Base-by-base conservation (phyloP, 2,888 invertebrate genomes). In the Gryllus longicercus region DNA sequence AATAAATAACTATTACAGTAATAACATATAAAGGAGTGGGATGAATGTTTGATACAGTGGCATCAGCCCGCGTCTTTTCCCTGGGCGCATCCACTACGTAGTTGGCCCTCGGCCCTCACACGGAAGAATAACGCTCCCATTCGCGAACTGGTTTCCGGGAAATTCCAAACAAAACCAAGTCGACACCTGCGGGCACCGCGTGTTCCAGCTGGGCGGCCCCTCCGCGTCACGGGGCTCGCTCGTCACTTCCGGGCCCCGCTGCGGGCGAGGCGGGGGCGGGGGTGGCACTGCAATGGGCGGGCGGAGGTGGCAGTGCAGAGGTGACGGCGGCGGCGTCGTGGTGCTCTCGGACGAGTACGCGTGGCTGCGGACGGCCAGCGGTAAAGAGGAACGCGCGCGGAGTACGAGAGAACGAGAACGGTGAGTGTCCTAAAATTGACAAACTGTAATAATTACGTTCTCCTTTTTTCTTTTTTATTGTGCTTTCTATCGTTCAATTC, bases 141-240 rank as follows among this genome's bases (percentile, higher is more conserved):
- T 63, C 3, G 63, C 14, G 63, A 14, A n/a, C 63, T 63, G 14
- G 63, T 14, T 63, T 63, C 63, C 63, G 63, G 63, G 63, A 63
- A 63, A 63, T n/a, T 63, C 63, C 14, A 63, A 63, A 63, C 63
- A 63, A 63, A 63, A 63, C 63, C 63, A 14, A 0, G 16, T 16
- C 63, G 16, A 2, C 63, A 63, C 63, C 63, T 63, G 63, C 63
- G 63, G 63, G 63, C 63, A 14, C 16, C 63, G n/a, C 12, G 63
- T 63, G 63, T 63, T 63, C 16, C 63, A 18, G 63, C 63, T 14
- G 8, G n/a, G 63, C n/a, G 63, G 63, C 63, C 63, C 63, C n/a
- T n/a, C n/a, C 63, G n/a, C 63, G 63, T 63, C 63, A 63, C 63
- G 63, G 63, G 63, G 63, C n/a, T 5, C 63, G 63, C 63, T 63